Conservation (phyloP, 92 coral and sea anemone genomes). For the Diadumene lineata region DNA sequence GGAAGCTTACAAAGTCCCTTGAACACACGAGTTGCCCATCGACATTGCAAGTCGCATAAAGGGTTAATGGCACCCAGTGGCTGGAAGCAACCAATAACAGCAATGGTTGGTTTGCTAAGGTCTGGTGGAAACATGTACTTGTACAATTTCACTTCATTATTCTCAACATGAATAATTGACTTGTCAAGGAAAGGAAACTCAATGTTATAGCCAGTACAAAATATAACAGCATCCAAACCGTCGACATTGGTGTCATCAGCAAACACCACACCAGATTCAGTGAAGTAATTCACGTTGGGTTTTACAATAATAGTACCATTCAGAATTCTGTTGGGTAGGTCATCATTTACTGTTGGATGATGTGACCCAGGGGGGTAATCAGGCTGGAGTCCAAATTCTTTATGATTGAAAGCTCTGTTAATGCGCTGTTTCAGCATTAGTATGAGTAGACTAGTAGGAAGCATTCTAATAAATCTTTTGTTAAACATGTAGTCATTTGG, state of each 20-base stretch:
- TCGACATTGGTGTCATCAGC: slow-evolving; percentile 68
- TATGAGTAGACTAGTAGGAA: slow-evolving; percentile 33
- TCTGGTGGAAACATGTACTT: slow-evolving; percentile 88
- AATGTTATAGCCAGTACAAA: slow-evolving; percentile 90
- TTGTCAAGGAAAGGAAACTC: slow-evolving; percentile 76
- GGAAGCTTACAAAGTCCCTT: slow-evolving; percentile 58
- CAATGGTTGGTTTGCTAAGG: slow-evolving; percentile 72
- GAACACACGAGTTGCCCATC: slow-evolving; percentile 87
- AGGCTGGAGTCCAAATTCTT: slow-evolving; percentile 58
- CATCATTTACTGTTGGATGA: slow-evolving; percentile 88
- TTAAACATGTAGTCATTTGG: slow-evolving; percentile 59
- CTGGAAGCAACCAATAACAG: slow-evolving; percentile 90
- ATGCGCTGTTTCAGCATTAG: background rate
- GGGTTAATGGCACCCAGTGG: slow-evolving; percentile 89
- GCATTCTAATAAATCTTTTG: slow-evolving; percentile 25
- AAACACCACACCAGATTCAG: slow-evolving; percentile 77
- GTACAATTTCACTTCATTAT: slow-evolving; percentile 82
- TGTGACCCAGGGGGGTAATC: slow-evolving; percentile 55
- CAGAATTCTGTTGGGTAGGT: slow-evolving; percentile 78
- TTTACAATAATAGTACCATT: slow-evolving; percentile 70
- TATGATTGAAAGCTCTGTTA: slow-evolving; percentile 76
- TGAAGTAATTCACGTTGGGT: slow-evolving; percentile 75
- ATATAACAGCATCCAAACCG: slow-evolving; percentile 75
- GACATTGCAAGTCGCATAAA: slow-evolving; percentile 80
- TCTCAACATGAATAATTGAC: slow-evolving; percentile 56